phyloP scores from a whole-genome alignment of 2,113 vertebrate genomes.

The Rhinopomastus cyanomelas region DNA sequence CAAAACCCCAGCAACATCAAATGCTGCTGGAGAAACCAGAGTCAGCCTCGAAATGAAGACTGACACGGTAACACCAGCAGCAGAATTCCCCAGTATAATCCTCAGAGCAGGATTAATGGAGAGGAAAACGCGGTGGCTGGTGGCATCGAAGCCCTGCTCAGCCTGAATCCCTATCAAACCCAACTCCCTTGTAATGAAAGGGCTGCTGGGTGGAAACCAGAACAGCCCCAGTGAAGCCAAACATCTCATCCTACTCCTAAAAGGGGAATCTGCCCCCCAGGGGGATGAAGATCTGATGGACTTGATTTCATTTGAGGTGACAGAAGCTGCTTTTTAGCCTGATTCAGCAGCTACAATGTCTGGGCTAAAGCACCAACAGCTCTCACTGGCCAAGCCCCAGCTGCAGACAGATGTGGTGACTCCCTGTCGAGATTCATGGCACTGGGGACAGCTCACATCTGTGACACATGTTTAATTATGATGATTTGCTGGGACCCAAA shows the following conservation, averaged over 20 bases:
- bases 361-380: background rate
- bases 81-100: background rate
- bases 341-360: background rate
- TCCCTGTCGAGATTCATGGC: background rate
- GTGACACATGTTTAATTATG: background rate
- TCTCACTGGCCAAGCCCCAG: background rate
- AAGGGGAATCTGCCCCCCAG: background rate
- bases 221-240: background rate
- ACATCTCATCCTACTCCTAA: fast-evolving
- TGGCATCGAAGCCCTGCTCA: background rate
- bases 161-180: background rate
- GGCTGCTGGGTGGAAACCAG: background rate
- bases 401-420: background rate
- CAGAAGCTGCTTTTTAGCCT: background rate
- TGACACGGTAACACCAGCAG: conserved; percentile 20
- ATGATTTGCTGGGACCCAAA: background rate
- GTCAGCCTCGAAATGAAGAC: conserved; percentile 15
- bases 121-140: background rate
- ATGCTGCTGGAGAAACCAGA: background rate
- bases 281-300: background rate
- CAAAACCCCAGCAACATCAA: conserved; percentile 12
- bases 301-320: background rate
- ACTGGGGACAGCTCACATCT: background rate
- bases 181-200: background rate
- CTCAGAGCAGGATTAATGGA: conserved; percentile 22